These are phyloP conservation scores for Rafetus swinhoei DNA, from an alignment of 2,113 vertebrate species.

Conservation along the genomic window DNA sequence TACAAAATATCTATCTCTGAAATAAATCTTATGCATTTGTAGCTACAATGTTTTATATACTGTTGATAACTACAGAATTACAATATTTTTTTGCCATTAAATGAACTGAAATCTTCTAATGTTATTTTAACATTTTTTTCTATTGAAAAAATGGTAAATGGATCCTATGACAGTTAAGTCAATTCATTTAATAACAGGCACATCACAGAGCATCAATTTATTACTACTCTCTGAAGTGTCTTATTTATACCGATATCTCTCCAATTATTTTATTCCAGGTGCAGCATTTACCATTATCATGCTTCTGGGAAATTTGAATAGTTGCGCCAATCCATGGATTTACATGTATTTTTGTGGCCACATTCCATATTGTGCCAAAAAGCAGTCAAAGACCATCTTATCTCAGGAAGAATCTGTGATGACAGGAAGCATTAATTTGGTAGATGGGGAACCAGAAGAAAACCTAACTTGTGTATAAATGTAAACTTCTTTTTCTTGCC, in stretches of 20 bases:
- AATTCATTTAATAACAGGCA: background rate
- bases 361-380: slow-evolving; percentile 63
- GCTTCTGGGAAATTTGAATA: slow-evolving; percentile 87
- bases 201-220: background rate
- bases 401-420: slow-evolving; percentile 61
- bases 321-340: slow-evolving; percentile 87
- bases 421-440: slow-evolving; percentile 65
- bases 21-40: background rate
- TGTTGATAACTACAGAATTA: background rate
- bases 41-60: background rate
- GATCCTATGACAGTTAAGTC: background rate
- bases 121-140: background rate
- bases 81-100: background rate
- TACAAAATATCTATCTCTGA: background rate
- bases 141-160: background rate
- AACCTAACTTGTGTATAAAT: slow-evolving; percentile 49
- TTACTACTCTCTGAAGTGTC: background rate
- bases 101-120: background rate
- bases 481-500: background rate
- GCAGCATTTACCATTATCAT: slow-evolving; percentile 83
- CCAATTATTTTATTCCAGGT: slow-evolving; percentile 70
- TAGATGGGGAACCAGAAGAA: slow-evolving; percentile 68
- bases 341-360: slow-evolving; percentile 86
- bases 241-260: slow-evolving; percentile 22
- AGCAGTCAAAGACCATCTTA: slow-evolving; percentile 27